These are phyloP conservation scores for Cebus imitator DNA, from an alignment of 2,113 vertebrate genomes.

Conservation along the genomic window DNA sequence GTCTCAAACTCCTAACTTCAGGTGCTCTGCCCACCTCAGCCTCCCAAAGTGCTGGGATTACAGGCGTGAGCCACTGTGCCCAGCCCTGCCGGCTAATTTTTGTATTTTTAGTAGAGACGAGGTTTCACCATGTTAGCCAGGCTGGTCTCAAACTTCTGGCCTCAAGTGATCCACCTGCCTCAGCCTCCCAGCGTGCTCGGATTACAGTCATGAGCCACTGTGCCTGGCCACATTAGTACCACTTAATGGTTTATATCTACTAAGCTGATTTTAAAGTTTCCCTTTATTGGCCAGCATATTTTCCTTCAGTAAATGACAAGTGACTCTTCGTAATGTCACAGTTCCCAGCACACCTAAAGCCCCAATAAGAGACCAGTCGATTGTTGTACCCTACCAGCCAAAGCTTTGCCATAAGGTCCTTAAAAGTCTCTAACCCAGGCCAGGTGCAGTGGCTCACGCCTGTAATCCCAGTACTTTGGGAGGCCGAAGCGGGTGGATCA, in stretches of 20 bases:
- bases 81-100: no score
- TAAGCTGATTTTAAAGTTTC: slow-evolving; percentile 27
- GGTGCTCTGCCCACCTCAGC: not conserved
- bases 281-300: not conserved
- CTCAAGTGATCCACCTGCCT: no score
- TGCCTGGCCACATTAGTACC: not conserved
- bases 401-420: not conserved
- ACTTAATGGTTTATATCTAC: slow-evolving; percentile 7
- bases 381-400: not conserved
- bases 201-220: no score
- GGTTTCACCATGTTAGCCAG: no score
- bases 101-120: no score
- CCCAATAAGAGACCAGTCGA: not conserved
- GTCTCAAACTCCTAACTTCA: not conserved
- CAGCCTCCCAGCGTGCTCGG: no score
- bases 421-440: not conserved
- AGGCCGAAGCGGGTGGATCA: no score
- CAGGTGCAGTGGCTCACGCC: no score
- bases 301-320: not conserved
- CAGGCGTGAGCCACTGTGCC: no score
- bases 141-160: no score
- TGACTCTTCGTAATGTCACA: not conserved
- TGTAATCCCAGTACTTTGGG: no score
- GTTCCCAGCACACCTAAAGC: not conserved
- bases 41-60: not conserved